Conservation (phyloP, 2,888 invertebrate genomes). For the Campaea margaritaria region DNA sequence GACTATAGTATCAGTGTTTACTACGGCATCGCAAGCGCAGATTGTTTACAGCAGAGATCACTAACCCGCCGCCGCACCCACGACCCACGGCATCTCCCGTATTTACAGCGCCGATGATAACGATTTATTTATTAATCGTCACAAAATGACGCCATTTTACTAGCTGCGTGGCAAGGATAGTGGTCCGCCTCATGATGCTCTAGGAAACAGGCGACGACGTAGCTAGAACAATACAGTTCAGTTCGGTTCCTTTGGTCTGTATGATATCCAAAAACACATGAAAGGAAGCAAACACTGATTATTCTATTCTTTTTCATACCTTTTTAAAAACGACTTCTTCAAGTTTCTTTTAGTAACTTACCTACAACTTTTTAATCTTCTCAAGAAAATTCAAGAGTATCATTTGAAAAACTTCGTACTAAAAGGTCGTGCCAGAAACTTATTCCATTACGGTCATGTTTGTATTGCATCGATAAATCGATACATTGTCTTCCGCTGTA, state of each 20-base stretch:
- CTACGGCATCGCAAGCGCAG: conserved; percentile 48
- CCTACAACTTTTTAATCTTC: no score
- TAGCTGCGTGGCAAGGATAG: conserved; percentile 9
- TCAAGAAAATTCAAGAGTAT: no score
- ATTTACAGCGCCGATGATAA: conserved; percentile 54
- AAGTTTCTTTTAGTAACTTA: no score
- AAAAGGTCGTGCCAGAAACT: not conserved
- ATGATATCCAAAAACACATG: no score
- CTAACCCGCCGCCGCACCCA: conserved; percentile 54
- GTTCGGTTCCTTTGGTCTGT: no score
- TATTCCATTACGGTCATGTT: not conserved
- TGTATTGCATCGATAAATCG: conserved; percentile 27
- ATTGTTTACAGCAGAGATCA: conserved; percentile 69
- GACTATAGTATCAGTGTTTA: conserved; percentile 55
- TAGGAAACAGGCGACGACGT: no score
- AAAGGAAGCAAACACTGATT: no score
- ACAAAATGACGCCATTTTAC: conserved; percentile 48
- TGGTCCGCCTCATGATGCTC: no score
- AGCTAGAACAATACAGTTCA: no score
- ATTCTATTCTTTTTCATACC: no score
- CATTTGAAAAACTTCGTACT: no score
- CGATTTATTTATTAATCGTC: conserved; percentile 55
- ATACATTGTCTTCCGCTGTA: conserved; percentile 54
- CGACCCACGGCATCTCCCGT: conserved; percentile 35
- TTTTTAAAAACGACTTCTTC: no score